A percentile compares a stretch with the other conserved stretches of the same genome.
phyloP scores from a whole-genome alignment of 2,888 invertebrate genomes.

The Polydrusus pterygomalis region DNA sequence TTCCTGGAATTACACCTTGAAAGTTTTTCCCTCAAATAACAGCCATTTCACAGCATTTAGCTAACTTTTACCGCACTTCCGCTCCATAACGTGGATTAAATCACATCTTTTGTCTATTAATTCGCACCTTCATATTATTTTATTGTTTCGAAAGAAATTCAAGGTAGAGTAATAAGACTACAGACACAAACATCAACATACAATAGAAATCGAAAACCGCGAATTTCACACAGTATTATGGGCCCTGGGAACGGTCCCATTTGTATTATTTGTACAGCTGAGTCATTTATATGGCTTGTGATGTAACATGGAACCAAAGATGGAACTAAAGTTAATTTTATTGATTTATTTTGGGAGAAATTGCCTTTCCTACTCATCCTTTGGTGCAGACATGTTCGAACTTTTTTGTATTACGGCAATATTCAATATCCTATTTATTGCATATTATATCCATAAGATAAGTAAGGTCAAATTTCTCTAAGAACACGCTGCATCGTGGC shows the following conservation, averaged over 20 bases:
- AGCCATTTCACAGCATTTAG: slow-evolving; percentile 17
- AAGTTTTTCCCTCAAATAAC: slow-evolving; percentile 24
- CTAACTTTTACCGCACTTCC: slow-evolving; percentile 32
- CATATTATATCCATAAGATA: too few relatives aligned
- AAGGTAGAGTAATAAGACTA: slow-evolving; percentile 9
- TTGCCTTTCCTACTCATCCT: too few relatives aligned
- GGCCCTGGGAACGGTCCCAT: slow-evolving; percentile 6
- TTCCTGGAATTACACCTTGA: neutral
- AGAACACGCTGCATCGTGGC: too few relatives aligned
- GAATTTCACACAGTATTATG: slow-evolving; percentile 15
- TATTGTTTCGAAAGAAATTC: slow-evolving; percentile 32
- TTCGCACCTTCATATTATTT: slow-evolving; percentile 28
- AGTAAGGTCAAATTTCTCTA: too few relatives aligned
- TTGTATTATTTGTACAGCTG: neutral
- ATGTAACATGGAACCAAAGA: neutral
- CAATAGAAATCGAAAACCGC: slow-evolving; percentile 19
- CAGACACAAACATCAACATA: slow-evolving; percentile 7
- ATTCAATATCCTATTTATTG: too few relatives aligned
- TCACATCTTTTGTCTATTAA: slow-evolving; percentile 35
- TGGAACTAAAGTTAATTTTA: too few relatives aligned
- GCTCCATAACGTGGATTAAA: slow-evolving; percentile 17
- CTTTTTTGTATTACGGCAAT: too few relatives aligned
- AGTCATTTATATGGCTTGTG: neutral
- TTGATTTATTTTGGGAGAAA: too few relatives aligned
- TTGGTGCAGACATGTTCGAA: too few relatives aligned